phyloP scores from a whole-genome alignment of 92 coral and sea anemone species.

The Galaxea fascicularis region DNA sequence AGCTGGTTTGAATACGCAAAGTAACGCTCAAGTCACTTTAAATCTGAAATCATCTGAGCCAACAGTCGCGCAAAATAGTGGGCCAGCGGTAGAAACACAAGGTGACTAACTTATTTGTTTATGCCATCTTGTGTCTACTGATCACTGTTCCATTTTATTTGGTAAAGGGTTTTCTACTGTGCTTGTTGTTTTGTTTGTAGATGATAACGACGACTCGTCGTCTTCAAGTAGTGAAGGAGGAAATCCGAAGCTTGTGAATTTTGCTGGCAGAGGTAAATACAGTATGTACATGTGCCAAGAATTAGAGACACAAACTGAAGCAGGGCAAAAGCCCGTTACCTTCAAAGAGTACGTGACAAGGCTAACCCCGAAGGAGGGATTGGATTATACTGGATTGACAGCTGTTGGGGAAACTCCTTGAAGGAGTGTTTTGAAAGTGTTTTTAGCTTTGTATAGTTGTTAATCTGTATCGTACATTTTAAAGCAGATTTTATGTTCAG shows the following conservation, averaged over 20 bases:
- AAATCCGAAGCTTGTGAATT: constrained; percentile 78
- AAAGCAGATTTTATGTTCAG: constrained; percentile 83
- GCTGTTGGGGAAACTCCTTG: no score
- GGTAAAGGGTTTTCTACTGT: not conserved
- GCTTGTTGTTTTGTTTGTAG: constrained; percentile 37
- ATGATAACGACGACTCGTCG: constrained; percentile 78
- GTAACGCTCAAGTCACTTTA: constrained; percentile 15
- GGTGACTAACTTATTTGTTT: constrained; percentile 5
- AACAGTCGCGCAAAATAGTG: constrained; percentile 16
- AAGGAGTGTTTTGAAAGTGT: not conserved
- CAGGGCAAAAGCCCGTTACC: not conserved
- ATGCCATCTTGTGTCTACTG: not conserved
- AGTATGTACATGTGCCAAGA: not conserved
- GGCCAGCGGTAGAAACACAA: constrained; percentile 31
- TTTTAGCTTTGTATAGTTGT: not conserved
- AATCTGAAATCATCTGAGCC: constrained; percentile 49
- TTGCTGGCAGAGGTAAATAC: constrained; percentile 65
- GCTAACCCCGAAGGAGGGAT: no score
- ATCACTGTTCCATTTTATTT: not conserved
- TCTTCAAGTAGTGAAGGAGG: constrained; percentile 77
- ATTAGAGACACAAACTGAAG: no score
- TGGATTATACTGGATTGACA: no score
- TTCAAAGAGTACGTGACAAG: no score
- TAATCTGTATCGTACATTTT: not conserved
- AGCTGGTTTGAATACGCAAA: constrained; percentile 20